Conservation (phyloP, 1,140 invertebrate species). For the Lasaia peninsularis region DNA sequence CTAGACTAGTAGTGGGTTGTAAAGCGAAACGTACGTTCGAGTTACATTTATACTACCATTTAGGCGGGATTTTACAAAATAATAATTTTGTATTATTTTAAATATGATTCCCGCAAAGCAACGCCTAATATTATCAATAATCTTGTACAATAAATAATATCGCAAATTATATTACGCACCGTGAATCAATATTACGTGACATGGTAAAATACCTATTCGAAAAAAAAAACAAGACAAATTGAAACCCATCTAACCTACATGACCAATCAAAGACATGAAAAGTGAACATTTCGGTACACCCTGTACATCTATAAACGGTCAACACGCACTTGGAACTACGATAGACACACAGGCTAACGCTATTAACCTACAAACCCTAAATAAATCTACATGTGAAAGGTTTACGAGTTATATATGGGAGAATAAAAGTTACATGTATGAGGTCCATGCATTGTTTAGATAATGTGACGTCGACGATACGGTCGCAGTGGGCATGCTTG, state of each 20-base stretch:
- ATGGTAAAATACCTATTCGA: no score
- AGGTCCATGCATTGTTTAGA: constrained; percentile 65
- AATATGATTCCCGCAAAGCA: no score
- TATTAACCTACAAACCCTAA: not conserved
- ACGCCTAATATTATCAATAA: no score
- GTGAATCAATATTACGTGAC: no score
- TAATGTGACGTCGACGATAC: constrained; percentile 46
- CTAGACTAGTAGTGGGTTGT: no score
- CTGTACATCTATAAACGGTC: not conserved
- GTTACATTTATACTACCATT: no score
- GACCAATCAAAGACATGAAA: not conserved
- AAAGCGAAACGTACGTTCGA: no score
- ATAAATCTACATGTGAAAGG: constrained; percentile 1
- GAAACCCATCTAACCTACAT: not conserved
- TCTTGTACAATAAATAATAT: no score
- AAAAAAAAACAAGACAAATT: not conserved
- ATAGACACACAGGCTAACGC: not conserved
- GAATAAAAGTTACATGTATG: constrained; percentile 45
- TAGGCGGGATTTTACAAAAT: no score
- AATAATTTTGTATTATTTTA: no score
- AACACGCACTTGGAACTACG: constrained; percentile 2
- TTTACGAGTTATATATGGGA: not conserved
- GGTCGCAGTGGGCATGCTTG: constrained; percentile 67
- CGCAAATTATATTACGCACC: no score
- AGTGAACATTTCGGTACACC: not conserved